Evolutionary conservation across 2,113 vertebrate species (phyloP).

Genomic region (Egretta garzetta): DNA sequence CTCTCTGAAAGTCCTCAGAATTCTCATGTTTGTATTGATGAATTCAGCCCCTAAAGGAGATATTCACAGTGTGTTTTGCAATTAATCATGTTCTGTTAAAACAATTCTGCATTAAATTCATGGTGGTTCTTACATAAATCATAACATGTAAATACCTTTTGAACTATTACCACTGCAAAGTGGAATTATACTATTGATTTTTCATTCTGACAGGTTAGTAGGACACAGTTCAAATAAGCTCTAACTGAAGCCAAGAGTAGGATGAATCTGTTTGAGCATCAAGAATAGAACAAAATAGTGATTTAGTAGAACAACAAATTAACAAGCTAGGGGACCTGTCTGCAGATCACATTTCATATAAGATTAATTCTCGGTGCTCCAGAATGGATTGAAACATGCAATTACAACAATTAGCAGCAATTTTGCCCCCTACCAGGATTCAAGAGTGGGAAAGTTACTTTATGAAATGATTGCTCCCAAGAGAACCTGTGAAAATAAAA

Average conservation of each 20-base stretch:
- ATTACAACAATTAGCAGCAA: constrained; percentile 34
- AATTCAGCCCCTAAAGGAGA: background rate
- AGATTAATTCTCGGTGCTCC: constrained; percentile 37
- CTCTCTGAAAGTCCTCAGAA: background rate
- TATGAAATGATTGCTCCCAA: background rate
- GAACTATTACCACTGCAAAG: constrained; percentile 28
- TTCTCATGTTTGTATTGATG: background rate
- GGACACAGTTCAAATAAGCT: background rate
- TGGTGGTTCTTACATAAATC: constrained; percentile 40
- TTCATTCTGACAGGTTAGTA: constrained; percentile 59
- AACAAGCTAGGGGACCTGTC: constrained; percentile 46
- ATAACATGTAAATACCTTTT: constrained; percentile 32
- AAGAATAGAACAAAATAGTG: constrained; percentile 50
- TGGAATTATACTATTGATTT: constrained; percentile 52
- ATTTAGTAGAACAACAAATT: constrained; percentile 39
- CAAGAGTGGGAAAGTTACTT: background rate
- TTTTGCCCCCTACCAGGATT: constrained; percentile 13
- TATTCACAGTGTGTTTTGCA: background rate
- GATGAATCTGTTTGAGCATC: constrained; percentile 29
- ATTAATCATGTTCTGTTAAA: constrained; percentile 45
- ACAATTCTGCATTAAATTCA: constrained; percentile 36
- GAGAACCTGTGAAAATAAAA: background rate
- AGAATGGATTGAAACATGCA: constrained; percentile 14
- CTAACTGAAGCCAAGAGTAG: constrained; percentile 30
- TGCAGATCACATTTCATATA: constrained; percentile 10